Conservation (phyloP, 2,888 invertebrate species). For the Acronicta psi region DNA sequence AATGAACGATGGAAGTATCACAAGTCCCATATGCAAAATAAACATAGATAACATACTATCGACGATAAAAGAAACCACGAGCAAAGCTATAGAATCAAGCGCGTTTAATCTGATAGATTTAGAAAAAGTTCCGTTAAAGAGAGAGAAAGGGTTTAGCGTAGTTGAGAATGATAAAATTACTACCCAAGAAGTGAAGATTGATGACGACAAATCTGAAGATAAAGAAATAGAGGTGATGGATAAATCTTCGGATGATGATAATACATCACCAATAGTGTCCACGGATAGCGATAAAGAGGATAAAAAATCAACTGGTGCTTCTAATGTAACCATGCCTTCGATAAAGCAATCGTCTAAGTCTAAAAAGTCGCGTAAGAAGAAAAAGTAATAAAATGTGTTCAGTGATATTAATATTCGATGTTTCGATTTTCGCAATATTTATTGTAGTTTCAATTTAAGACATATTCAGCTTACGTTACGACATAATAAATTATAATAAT, state of each 20-base stretch:
- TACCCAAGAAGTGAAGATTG: constrained; percentile 78
- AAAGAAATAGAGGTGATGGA: constrained; percentile 79
- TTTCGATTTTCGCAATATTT: constrained; percentile 68
- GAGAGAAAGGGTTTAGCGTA: constrained; percentile 81
- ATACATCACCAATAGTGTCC: constrained; percentile 84
- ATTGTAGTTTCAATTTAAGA: constrained; percentile 62
- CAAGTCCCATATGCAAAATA: constrained; percentile 84
- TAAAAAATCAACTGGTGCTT: constrained; percentile 77
- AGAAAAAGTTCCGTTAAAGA: constrained; percentile 78
- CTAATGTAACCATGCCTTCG: constrained; percentile 73
- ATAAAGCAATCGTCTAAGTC: constrained; percentile 83
- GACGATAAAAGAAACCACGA: constrained; percentile 79
- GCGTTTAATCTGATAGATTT: constrained; percentile 83
- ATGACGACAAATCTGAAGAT: constrained; percentile 74
- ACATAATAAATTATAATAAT: constrained; percentile 10
- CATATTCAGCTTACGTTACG: constrained; percentile 57
- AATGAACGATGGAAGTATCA: constrained; percentile 70
- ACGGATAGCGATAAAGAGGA: constrained; percentile 89
- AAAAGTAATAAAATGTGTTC: constrained; percentile 87
- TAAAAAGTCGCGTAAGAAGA: constrained; percentile 90
- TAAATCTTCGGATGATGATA: constrained; percentile 90
- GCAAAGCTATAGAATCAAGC: constrained; percentile 74
- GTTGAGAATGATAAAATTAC: constrained; percentile 81
- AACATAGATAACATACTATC: constrained; percentile 83
- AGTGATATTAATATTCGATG: constrained; percentile 64